These are phyloP conservation scores for Catostomus latipinnis DNA, from an alignment of 2,797 vertebrate genomes.

Conservation along the genomic window DNA sequence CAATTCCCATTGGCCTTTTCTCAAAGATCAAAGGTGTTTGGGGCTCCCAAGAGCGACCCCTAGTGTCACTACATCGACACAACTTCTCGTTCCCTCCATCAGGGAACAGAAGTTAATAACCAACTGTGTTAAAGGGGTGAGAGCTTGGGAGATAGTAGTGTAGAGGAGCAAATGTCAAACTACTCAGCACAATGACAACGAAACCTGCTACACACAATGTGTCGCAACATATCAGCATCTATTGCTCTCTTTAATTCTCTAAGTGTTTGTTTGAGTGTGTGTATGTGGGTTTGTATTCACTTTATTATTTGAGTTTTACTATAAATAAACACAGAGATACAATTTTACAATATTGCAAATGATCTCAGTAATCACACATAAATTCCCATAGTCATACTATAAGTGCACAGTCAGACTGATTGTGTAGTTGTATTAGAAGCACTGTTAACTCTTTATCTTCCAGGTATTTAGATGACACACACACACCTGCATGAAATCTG, in stretches of 20 bases:
- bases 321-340: neutral
- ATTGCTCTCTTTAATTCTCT: constrained; percentile 23
- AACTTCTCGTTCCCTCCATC: too few species aligned
- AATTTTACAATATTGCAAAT: constrained; percentile 16
- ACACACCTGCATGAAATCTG: constrained; percentile 21
- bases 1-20: too few species aligned
- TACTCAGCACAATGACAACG: constrained; percentile 45
- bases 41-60: too few species aligned
- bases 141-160: neutral
- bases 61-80: too few species aligned
- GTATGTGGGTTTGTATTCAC: constrained; percentile 16
- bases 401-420: neutral
- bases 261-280: constrained; percentile 27
- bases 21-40: too few species aligned
- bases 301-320: constrained; percentile 3
- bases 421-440: constrained; percentile 2
- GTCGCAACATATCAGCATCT: constrained; percentile 47
- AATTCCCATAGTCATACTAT: neutral
- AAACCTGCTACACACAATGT: constrained; percentile 46
- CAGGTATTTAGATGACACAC: neutral
- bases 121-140: neutral
- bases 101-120: too few species aligned
- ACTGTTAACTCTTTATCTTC: constrained; percentile 12
- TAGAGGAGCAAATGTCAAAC: constrained; percentile 49
- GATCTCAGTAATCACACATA: constrained; percentile 15